These are phyloP conservation scores for Drosophila conformis DNA, from an alignment of 2,888 invertebrate genomes.

Conservation along the genomic window DNA sequence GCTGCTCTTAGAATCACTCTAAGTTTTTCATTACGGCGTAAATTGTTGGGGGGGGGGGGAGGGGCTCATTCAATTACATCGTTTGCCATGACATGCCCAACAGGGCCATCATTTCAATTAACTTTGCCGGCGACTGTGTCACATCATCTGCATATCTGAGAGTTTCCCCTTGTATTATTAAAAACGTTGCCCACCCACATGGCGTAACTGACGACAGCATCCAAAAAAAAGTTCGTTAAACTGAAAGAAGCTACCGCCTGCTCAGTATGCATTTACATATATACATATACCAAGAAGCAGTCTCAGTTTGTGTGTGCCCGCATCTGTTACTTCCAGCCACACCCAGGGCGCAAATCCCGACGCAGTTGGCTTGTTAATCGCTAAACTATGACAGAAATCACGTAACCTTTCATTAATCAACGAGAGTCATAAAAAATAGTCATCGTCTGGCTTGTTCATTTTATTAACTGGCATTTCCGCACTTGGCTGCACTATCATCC, in stretches of 20 bases:
- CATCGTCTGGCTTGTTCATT: conserved; percentile 35
- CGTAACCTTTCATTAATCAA: conserved; percentile 75
- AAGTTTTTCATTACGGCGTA: conserved; percentile 25
- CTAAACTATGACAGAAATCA: conserved; percentile 75
- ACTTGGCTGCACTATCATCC: conserved; percentile 37
- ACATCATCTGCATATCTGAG: conserved; percentile 26
- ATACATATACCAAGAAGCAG: neutral
- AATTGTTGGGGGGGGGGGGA: neutral
- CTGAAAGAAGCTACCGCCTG: conserved; percentile 24
- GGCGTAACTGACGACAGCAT: conserved; percentile 36
- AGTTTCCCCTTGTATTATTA: conserved; percentile 51
- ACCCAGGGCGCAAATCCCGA: conserved; percentile 30
- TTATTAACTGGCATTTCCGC: conserved; percentile 75
- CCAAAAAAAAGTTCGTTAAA: conserved; percentile 51
- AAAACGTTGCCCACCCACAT: conserved; percentile 62
- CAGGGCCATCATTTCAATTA: conserved; percentile 48
- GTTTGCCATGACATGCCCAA: conserved; percentile 1
- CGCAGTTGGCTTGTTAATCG: conserved; percentile 62
- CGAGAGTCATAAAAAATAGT: conserved; percentile 57
- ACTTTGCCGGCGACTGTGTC: conserved; percentile 22
- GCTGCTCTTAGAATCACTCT: neutral
- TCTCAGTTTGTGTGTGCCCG: conserved; percentile 40
- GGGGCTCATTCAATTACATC: conserved; percentile 33
- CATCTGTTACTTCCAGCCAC: conserved; percentile 45
- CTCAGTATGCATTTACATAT: conserved; percentile 7